Base-by-base conservation (phyloP, 2,888 invertebrate genomes). In the Spisula solida region DNA sequence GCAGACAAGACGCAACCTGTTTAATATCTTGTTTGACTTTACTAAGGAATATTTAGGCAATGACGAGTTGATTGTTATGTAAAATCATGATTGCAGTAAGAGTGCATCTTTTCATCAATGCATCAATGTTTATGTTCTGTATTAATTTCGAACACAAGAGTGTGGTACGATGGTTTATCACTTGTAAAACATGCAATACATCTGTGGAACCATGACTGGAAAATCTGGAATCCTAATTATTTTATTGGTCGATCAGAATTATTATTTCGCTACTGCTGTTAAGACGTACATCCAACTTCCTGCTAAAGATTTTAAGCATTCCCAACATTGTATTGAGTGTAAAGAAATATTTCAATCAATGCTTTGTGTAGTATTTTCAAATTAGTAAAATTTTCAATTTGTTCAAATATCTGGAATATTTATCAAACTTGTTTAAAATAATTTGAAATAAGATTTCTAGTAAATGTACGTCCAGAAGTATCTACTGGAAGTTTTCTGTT, bases 151-250 rank as follows among this genome's bases (percentile, higher is more conserved):
- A 66, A n/a, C 60, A 66, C 6, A 66, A 25, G 60, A 66, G 12
- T 10, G 25, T n/a, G n/a, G 6, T 66, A 25, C 25, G 25, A 66
- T 10, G 25, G 60, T 66, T 66, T 12, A 66, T n/a, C 8, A 25
- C 10, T 66, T 25, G 25, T 66, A 12, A n/a, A 66, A 66, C 60
- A 25, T 25, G 25, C n/a, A 66, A 66, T 25, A 25, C n/a, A 66
- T 66, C 60, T 66, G 60, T 66, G 60, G 25, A 66, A 66, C n/a
- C 25, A 66, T n/a, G 5, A 5, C 1, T 41, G 41, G 60, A 25
- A 66, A 66, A 66, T 66, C 60, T 66, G 60, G n/a, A 25, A 66
- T 66, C 60, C n/a, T n/a, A 25, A 66, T 66, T 66, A 66, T 25
- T 66, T 66, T 25, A 25, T 14, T 25, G 25, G 25, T 25, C 12